Evolutionary conservation across 2,797 vertebrate genomes (phyloP), one percentile per base, ranked within the genome.

Genomic region (Oryzias dopingdopingensis): DNA sequence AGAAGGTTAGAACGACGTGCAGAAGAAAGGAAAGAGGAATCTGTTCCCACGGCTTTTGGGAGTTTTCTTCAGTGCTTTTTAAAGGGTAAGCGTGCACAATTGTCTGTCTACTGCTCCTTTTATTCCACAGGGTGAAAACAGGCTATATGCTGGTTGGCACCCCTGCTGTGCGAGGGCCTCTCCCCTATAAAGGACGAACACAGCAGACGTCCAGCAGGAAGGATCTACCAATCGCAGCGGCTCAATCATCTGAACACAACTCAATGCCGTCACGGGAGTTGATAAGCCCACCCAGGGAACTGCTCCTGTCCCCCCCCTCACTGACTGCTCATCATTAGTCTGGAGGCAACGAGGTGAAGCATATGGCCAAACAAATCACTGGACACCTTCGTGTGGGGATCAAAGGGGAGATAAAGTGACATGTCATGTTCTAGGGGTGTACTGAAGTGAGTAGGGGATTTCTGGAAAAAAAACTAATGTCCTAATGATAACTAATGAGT

Each of bases 241-340:
- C 79, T 77, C 84, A 86, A 86, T 77, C 73, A 67, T 63, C 71
- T 66, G 74, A 83, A 65, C 63, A 80, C 72, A 57, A 85, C 89
- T 93, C 86, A 92, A 88, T 86, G 80, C 73, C 84, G 81, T 88
- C 67, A 52, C 80, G 64, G 85, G 89, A 80, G 80, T 64, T 65
- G 80, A 83, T 76, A 69, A 83, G 88, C 82, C 89, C 90, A 88
- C 87, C 88, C 89, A 85, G 81, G 51, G 58, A 59, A 80, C 72
- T 29, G 66, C 65, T 65, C 64, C 67, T 63, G 74, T 72, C 70
- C 67, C 32, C 32, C 29, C 6, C 29, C 59, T 56, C 47, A 60
- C 58, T 65, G 44, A 43, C 71, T 60, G 65, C 55, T 79, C 65
- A 32, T 63, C 86, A 86, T 89, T 87, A 82, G 84, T 77, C 73